Base-by-base conservation (phyloP, 2,113 vertebrate genomes). In the Xiphias gladius region DNA sequence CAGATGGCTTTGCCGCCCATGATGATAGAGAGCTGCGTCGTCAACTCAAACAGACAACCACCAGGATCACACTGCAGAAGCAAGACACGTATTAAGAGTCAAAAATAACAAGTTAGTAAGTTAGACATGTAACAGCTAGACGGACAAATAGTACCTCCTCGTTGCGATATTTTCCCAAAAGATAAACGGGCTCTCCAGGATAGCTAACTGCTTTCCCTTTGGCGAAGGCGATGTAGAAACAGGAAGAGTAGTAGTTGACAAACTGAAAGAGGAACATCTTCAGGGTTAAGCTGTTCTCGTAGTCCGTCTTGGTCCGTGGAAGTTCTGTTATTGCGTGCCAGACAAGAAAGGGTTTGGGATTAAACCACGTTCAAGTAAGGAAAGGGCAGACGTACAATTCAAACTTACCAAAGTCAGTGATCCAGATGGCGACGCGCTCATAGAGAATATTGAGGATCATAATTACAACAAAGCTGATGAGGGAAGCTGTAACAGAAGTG, bases 201-300 rank as follows among this genome's bases (percentile, higher is more conserved):
- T 95, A 94, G 30, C 98, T 96, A 0, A 98, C 97, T 41, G 96
- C 96, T 92, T 97, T 99, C 69, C 98, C 98, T 93, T 99, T 99
- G 68, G 96, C 96, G 75, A 99, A 99, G 2, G 97, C 98, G 67
- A 99, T 98, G 88, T 99, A 99, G 95, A 99, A 98, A 75, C 98
- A 99, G 0, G 97, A 98, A 26, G 98, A 98, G 88, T 98, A 99
- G 82, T 99, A 99, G 94, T 99, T 98, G 92, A 98, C 97, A 59
- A 99, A 99, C 78, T 98, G 97, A 91, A 99, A 98, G 76, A 98
- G 94, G 92, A 99, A 99, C 97, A 98, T 99, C 96, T 99, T 99
- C 93, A 97, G 95, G 22, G 98, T 99, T 65, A 99, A 81, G 86
- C 97, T 98, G 90, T 99, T 98, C 92, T 99, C 98, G 80, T 98